These are phyloP conservation scores for Nibea coibor DNA, from an alignment of 2,113 vertebrate genomes.

Conservation along the genomic window DNA sequence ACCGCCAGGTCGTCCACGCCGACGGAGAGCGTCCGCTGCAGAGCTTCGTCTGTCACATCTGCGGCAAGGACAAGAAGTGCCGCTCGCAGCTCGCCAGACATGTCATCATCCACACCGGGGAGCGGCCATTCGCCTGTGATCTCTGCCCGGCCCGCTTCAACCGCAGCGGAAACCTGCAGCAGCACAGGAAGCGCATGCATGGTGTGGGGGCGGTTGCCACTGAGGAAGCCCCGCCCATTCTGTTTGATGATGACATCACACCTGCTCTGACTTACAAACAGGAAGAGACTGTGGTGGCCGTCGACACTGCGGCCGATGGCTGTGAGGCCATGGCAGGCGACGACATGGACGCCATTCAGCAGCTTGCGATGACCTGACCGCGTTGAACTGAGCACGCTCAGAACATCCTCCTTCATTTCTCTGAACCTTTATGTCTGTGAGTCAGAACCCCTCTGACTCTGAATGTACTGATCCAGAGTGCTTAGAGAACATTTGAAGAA, in stretches of 20 bases:
- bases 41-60: conserved; percentile 70
- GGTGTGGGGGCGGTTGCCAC: neutral
- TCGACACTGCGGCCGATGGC: rapidly evolving
- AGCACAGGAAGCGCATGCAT: conserved; percentile 73
- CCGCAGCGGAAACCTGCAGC: conserved; percentile 74
- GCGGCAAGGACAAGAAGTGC: conserved; percentile 78
- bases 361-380: conserved; percentile 5
- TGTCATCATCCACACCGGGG: conserved; percentile 71
- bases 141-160: conserved; percentile 69
- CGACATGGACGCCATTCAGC: neutral
- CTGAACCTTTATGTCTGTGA: neutral
- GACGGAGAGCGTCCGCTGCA: conserved; percentile 53
- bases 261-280: conserved; percentile 43
- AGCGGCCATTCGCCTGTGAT: conserved; percentile 70
- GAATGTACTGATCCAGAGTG: no score
- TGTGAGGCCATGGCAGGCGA: neutral
- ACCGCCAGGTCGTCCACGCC: conserved; percentile 67
- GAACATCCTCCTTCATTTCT: neutral
- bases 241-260: conserved; percentile 55
- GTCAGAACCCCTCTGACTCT: no score
- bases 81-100: conserved; percentile 75
- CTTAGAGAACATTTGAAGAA: no score
- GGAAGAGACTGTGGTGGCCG: conserved; percentile 48
- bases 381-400: neutral
- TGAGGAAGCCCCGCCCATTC: conserved; percentile 23